Evolutionary conservation across 1,140 invertebrate genomes (phyloP).

Genomic region (Hyles euphorbiae): DNA sequence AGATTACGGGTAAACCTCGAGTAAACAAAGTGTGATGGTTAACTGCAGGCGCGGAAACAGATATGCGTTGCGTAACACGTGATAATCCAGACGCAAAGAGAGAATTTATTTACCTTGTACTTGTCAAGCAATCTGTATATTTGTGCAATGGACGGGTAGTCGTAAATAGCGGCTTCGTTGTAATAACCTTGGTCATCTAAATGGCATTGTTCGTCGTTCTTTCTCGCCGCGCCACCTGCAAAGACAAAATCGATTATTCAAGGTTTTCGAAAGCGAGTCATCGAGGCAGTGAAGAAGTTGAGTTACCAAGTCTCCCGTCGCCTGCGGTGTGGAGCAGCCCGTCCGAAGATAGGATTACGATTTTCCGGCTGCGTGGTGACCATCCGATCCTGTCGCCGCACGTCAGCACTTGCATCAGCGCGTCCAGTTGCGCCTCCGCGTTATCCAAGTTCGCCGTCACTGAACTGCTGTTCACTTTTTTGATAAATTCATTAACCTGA

Average conservation of each 20-base stretch:
- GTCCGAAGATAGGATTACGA: slow-evolving; percentile 80
- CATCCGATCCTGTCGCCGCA: slow-evolving; percentile 85
- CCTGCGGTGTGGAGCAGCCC: slow-evolving; percentile 80
- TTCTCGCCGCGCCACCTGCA: slow-evolving; percentile 67
- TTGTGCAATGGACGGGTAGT: slow-evolving; percentile 80
- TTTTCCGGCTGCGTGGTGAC: slow-evolving; percentile 75
- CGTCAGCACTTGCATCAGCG: slow-evolving; percentile 97
- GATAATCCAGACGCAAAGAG: slow-evolving; percentile 24
- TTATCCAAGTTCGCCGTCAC: slow-evolving; percentile 98
- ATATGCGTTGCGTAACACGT: slow-evolving; percentile 27
- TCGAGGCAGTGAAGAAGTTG: neutral
- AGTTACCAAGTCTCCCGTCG: slow-evolving; percentile 76
- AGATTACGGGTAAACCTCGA: slow-evolving; percentile 8
- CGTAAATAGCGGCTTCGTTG: slow-evolving; percentile 72
- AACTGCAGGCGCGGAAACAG: slow-evolving; percentile 9
- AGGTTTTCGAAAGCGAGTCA: neutral
- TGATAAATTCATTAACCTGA: slow-evolving; percentile 70
- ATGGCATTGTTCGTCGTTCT: slow-evolving; percentile 76
- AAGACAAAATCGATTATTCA: slow-evolving; percentile 14
- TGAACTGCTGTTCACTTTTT: slow-evolving; percentile 65
- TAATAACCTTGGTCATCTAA: slow-evolving; percentile 76
- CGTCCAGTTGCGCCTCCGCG: slow-evolving; percentile 98
- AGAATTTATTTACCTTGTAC: slow-evolving; percentile 69
- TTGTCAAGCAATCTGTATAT: slow-evolving; percentile 75
- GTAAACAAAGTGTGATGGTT: slow-evolving; percentile 16